Evolutionary conservation across 2,888 invertebrate species (phyloP).

Genomic region (Mimas tiliae): DNA sequence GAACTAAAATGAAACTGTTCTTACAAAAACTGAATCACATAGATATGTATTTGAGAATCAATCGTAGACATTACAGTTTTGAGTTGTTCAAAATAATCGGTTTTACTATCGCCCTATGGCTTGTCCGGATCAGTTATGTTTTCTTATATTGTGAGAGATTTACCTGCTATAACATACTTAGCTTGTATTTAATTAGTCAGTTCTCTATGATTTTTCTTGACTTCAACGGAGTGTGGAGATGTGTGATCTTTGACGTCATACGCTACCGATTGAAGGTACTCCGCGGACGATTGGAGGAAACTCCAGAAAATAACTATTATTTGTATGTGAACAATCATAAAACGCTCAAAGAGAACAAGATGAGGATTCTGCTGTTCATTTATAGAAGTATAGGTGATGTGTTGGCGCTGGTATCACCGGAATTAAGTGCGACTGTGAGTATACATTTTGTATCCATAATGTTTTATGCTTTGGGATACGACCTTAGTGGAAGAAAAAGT

Average conservation of each 20-base stretch:
- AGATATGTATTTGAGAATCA: constrained; percentile 61
- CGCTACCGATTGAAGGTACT: constrained; percentile 63
- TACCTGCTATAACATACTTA: constrained; percentile 48
- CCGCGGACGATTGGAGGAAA: constrained; percentile 61
- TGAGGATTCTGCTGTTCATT: constrained; percentile 58
- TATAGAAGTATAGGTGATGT: constrained; percentile 67
- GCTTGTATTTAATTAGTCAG: constrained; percentile 53
- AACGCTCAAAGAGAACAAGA: constrained; percentile 59
- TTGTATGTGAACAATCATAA: constrained; percentile 65
- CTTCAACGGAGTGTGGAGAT: constrained; percentile 70
- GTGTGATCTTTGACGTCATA: constrained; percentile 61
- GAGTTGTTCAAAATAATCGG: constrained; percentile 48
- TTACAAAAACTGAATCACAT: constrained; percentile 51
- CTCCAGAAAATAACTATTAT: constrained; percentile 56
- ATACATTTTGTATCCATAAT: neutral
- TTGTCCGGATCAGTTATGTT: constrained; percentile 54
- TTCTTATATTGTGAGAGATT: constrained; percentile 51
- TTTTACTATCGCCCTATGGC: constrained; percentile 51
- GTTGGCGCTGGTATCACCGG: constrained; percentile 63
- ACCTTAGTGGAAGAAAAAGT: no score
- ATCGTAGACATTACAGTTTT: constrained; percentile 47
- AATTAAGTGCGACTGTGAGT: constrained; percentile 69
- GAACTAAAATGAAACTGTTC: constrained; percentile 53
- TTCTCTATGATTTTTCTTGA: constrained; percentile 66
- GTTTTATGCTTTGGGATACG: neutral